Base-by-base conservation (phyloP, 1,140 invertebrate species). In the Coboldia fuscipes region DNA sequence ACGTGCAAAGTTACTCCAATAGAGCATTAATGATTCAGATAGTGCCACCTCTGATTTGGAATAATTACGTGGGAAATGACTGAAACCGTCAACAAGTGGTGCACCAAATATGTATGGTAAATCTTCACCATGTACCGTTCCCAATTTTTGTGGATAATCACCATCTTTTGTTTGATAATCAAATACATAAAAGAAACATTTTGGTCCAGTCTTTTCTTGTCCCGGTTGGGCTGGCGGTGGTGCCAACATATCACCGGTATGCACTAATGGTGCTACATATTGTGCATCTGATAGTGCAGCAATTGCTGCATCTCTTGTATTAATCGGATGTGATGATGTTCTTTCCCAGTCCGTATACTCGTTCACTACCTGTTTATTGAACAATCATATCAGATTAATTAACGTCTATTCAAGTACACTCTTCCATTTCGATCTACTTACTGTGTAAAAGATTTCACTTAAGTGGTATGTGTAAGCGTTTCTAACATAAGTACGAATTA, bases 261-360 rank as follows among this genome's bases (percentile, higher is more conserved):
- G 75, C 2, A 85, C 75, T 7, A 86, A 59, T 0, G 83, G 82
- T 1, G 82, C 82, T 1, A 88, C 79, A 47, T 80, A 84, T 44
- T 88, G 77, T 1, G 82, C 89, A 50, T 98, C 93, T 33, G 85
- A 88, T 0, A 97, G 54, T 2, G 92, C 82, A 13, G 86, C 74
- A 4, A 97, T 75, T 1, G 90, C 84, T 18, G 84, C 81, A 47
- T 97, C 88, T 22, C 92, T 62, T 0, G 88, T 86, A 44, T 86
- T 84, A 32, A 89, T 76, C 16, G 86, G 85, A 60, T 93, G 84
- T 48, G 85, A 72, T 2, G 81, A 76, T 2, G 86, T 86, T 51
- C 81, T 63, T 50, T 92, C 85, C 90, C 90, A 96, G 51, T 96
- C 86, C 8, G 86, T 93, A 50, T 98, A 98, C 45, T 97, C 89